A percentile compares a stretch with the other conserved stretches of the same genome.
These are phyloP conservation scores for Rhinogobio ventralis DNA, from an alignment of 2,797 vertebrate species.

Conservation along the genomic window DNA sequence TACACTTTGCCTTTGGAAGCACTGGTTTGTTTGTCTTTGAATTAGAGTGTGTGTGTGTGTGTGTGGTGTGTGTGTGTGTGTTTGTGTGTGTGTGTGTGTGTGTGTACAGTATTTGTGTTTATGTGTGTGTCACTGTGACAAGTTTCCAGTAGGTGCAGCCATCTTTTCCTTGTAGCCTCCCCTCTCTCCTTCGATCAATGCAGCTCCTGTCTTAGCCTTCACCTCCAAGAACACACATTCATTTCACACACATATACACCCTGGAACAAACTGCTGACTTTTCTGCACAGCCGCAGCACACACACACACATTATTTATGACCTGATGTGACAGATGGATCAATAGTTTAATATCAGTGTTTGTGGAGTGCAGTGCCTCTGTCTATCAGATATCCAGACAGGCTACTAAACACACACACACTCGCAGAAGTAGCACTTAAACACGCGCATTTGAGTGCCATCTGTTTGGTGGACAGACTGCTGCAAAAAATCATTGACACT, in stretches of 20 bases:
- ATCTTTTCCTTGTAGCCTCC: constrained; percentile 23
- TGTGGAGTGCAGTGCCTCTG: constrained; percentile 56
- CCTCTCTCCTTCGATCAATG: constrained; percentile 54
- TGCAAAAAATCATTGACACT: constrained; percentile 75
- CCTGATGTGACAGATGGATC: constrained; percentile 62
- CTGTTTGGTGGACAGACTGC: constrained; percentile 64
- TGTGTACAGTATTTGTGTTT: constrained; percentile 15
- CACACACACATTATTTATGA: constrained; percentile 59
- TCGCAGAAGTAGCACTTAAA: constrained; percentile 17
- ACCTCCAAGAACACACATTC: constrained; percentile 56
- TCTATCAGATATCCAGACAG: constrained; percentile 68
- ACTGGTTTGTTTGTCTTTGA: constrained; percentile 23
- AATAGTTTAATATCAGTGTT: constrained; percentile 64
- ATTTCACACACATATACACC: constrained; percentile 54
- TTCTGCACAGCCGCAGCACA: constrained; percentile 46
- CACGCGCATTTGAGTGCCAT: constrained; percentile 56
- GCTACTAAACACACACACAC: constrained; percentile 72
- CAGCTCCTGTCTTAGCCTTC: constrained; percentile 45
- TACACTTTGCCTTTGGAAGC: constrained; percentile 37
- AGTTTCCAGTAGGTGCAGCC: not conserved
- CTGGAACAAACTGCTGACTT: constrained; percentile 51
- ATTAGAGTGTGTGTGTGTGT: not conserved
- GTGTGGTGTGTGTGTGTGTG: not conserved
- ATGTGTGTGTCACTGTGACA: constrained; percentile 6
- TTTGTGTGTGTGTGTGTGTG: constrained; percentile 7